These are phyloP conservation scores for Lasioglossum vierecki DNA, from an alignment of 2,888 invertebrate species.

Conservation along the genomic window DNA sequence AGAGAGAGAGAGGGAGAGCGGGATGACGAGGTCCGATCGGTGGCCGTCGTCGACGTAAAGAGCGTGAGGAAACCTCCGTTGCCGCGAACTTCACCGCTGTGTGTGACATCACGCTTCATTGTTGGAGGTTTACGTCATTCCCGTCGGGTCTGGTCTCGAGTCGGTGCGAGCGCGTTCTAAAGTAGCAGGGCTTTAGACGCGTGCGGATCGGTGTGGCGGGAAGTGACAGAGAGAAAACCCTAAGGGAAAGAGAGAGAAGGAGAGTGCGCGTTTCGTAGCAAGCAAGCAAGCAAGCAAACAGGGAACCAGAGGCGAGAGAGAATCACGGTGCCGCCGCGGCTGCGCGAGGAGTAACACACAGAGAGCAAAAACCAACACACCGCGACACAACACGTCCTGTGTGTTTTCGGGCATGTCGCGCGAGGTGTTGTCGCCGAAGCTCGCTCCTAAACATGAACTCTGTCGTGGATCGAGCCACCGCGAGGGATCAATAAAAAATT, in stretches of 20 bases:
- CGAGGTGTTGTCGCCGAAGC: background rate
- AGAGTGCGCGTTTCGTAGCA: background rate
- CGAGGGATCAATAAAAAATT: conserved; percentile 14
- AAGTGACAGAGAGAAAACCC: conserved; percentile 40
- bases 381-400: background rate
- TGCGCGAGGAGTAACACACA: background rate
- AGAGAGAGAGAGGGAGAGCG: no score
- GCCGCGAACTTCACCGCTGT: conserved; percentile 47
- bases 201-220: conserved; percentile 46
- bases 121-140: conserved; percentile 84
- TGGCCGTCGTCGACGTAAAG: background rate
- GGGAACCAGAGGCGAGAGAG: conserved; percentile 3
- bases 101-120: conserved; percentile 84
- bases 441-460: conserved; percentile 10
- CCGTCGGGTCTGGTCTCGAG: conserved; percentile 68
- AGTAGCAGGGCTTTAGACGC: conserved; percentile 30
- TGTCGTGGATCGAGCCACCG: background rate
- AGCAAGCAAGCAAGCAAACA: conserved; percentile 11
- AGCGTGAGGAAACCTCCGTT: conserved; percentile 46
- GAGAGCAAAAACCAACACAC: background rate
- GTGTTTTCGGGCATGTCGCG: conserved; percentile 45
- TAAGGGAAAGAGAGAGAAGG: background rate
- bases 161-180: conserved; percentile 56
- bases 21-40: background rate
- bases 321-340: conserved; percentile 5